Evolutionary conservation across 2,888 invertebrate species (phyloP).

Genomic region (Fragum sueziense): DNA sequence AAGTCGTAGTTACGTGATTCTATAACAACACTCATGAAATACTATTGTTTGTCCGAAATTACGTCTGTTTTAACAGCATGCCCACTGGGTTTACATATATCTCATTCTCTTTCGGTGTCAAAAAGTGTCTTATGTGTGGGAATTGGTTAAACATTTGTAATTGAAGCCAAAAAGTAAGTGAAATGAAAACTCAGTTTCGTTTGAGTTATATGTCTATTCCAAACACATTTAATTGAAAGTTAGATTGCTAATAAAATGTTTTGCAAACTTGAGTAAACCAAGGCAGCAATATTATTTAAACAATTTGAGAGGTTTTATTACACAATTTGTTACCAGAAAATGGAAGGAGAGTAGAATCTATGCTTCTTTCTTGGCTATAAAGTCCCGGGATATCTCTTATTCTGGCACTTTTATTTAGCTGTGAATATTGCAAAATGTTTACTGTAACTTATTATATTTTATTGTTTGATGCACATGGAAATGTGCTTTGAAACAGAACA

Average conservation of each 20-base stretch:
- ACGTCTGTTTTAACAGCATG: too few species aligned
- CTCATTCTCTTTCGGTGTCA: too few species aligned
- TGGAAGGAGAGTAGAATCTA: neutral
- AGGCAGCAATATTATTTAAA: neutral
- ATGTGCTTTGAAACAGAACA: too few species aligned
- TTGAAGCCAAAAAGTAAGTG: too few species aligned
- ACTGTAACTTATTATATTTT: neutral
- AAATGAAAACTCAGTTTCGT: too few species aligned
- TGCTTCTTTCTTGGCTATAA: neutral
- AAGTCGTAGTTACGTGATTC: too few species aligned
- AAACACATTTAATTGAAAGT: neutral
- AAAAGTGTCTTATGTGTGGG: too few species aligned
- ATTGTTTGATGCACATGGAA: neutral
- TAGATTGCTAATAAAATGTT: neutral
- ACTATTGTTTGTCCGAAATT: too few species aligned
- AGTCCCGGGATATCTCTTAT: neutral
- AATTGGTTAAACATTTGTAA: too few species aligned
- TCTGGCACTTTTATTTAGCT: conserved; percentile 11
- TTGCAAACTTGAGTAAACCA: neutral
- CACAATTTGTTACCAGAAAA: neutral
- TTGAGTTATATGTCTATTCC: neutral
- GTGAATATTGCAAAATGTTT: neutral
- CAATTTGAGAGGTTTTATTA: conserved; percentile 8
- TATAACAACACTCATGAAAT: too few species aligned
- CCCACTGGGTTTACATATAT: too few species aligned